These are phyloP conservation scores for Xiphorhynchus erythropygius DNA, from an alignment of 2,797 vertebrate genomes.

Conservation along the genomic window DNA sequence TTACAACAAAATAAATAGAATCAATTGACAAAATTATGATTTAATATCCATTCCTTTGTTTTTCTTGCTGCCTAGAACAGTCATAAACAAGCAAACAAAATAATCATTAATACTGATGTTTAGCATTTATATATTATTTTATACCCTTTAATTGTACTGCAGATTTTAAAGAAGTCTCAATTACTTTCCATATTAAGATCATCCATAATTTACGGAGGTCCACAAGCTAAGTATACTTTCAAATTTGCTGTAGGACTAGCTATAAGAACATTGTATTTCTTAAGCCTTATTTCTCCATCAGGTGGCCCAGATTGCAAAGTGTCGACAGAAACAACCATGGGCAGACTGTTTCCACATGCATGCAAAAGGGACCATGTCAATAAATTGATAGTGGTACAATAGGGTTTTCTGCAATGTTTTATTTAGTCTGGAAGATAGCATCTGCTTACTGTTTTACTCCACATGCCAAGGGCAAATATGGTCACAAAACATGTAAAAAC, in stretches of 20 bases:
- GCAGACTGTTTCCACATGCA: neutral
- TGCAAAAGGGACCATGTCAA: neutral
- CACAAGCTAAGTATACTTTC: neutral
- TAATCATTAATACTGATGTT: neutral
- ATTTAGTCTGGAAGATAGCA: neutral
- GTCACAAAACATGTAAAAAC: neutral
- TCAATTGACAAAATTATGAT: neutral
- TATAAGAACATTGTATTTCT: neutral
- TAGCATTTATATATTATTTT: neutral
- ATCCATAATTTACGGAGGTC: neutral
- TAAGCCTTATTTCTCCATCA: neutral
- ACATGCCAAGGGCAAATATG: neutral
- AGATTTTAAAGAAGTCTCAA: neutral
- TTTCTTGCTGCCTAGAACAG: neutral
- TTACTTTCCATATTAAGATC: neutral
- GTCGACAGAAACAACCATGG: neutral
- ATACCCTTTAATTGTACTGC: neutral
- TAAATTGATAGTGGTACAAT: neutral
- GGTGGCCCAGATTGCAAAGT: neutral
- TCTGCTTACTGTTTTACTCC: neutral
- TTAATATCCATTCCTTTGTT: neutral
- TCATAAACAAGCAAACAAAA: neutral
- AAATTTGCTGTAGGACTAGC: neutral
- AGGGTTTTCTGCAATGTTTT: neutral
- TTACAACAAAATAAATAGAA: neutral